Evolutionary conservation across 2,113 vertebrate genomes (phyloP), one percentile per base, ranked within the genome.

Genomic region (Phrynosoma blainvillii): DNA sequence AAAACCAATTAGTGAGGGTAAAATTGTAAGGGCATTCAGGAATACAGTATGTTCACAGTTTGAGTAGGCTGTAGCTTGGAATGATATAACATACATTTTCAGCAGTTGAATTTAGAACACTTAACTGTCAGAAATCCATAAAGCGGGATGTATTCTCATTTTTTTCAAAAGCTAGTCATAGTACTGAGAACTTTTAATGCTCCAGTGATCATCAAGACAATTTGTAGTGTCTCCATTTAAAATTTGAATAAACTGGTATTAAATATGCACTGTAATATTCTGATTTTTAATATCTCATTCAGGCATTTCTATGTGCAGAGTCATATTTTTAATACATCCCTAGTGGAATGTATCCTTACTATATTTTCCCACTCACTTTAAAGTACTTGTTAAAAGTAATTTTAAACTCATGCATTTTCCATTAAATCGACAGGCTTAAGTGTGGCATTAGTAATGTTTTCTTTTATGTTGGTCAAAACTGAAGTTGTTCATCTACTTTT

Each of bases 51-150:
- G 36, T 42, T 66, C 40, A 5, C 75, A 90, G 93, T 88, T 92
- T 93, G 83, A 13, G 68, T 92, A 93, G 93, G 89, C 90, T 94
- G 90, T 90, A 86, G 83, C 86, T 93, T 93, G 84, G 89, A 87
- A 88, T 93, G 90, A 79, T 68, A 82, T 91, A 82, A 93, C 84
- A 84, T 21, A 84, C 23, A 42, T 71, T 89, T 77, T 71, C 23
- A 62, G 21, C 32, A 76, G 5, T 54, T 70, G 87, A 65, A 56
- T 68, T 87, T 74, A 12, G 40, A 59, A 87, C 10, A 59, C 10
- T 71, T 87, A 42, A 23, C 66, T 74, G 52, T 23, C 27, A 73
- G 79, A 18, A 75, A 74, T 87, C 78, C 70, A 62, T 84, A 78
- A 70, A 78, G 62, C 62, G 68, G 62, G 82, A 65, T 71, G 52